Base-by-base conservation (phyloP, 2,797 vertebrate genomes). In the Mionectes olivaceus region DNA sequence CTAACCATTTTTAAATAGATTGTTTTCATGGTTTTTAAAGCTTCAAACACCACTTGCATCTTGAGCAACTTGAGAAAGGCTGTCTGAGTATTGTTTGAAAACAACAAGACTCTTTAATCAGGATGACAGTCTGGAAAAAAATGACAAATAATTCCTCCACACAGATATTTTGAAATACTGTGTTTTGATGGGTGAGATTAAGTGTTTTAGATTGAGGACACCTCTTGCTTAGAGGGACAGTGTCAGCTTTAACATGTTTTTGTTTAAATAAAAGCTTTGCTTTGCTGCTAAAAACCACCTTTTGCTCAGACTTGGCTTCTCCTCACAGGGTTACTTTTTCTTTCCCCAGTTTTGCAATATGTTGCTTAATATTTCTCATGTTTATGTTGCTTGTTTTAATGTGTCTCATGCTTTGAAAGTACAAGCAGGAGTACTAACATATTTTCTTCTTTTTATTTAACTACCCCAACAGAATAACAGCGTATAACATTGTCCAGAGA, bases 191-290 rank as follows among this genome's bases (percentile, higher is more conserved):
- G 80, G 52, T 93, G 75, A 92, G 68, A 82, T 67, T 77, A 90
- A 83, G 84, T 92, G 11, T 43, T 95, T 93, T 74, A 91, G 89
- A 96, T 90, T 84, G 59, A 96, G 94, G 76, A 91, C 80, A 67
- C 16, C 69, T 96, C 68, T 92, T 94, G 94, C 95, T 96, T 93
- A 90, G 90, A 96, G 96, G 94, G 90, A 96, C 92, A 87, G 12
- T 83, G 74, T 90, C 83, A 96, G 73, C 35, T 52, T 95, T 59
- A 96, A 22, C 71, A 87, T 80, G 24, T 81, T 94, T 91, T 92
- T 68, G 11, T 19, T 83, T 92, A 49, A 91, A 82, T 53, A 69
- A 70, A 84, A 7, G 19, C 27, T 86, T 94, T 90, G 18, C 35
- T 89, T 91, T 41, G 14, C 44, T 55, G 59, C 3, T 74, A 77